phyloP scores from a whole-genome alignment of 2,113 vertebrate genomes.

The Atrichornis clamosus region DNA sequence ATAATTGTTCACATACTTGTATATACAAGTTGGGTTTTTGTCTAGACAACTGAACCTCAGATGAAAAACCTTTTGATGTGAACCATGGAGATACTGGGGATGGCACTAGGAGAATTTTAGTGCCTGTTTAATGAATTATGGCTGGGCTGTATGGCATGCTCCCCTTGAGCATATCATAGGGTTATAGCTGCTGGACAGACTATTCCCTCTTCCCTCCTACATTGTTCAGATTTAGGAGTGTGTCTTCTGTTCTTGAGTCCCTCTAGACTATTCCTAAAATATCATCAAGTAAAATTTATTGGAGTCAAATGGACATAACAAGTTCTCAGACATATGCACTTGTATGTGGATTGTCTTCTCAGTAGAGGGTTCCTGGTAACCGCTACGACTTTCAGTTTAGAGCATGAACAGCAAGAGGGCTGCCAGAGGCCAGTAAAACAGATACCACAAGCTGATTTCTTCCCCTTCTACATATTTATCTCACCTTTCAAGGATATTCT shows the following conservation, averaged over 20 bases:
- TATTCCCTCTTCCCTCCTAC: not conserved
- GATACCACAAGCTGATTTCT: not conserved
- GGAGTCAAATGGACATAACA: not conserved
- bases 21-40: not conserved
- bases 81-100: not conserved
- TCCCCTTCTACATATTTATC: not conserved
- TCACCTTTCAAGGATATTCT: not conserved
- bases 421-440: not conserved
- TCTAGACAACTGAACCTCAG: not conserved
- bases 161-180: not conserved
- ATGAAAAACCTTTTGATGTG: not conserved
- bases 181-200: not conserved
- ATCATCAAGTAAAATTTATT: not conserved
- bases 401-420: not conserved
- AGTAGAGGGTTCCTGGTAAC: not conserved
- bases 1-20: fast-evolving
- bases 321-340: not conserved
- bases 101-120: not conserved
- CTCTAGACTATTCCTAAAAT: not conserved
- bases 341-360: not conserved
- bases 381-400: not conserved
- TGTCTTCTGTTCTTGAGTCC: not conserved
- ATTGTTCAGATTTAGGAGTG: not conserved
- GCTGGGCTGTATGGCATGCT: not conserved
- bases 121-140: not conserved